phyloP scores from a whole-genome alignment of 1,140 invertebrate genomes.

The Mycetomoellerius zeteki region DNA sequence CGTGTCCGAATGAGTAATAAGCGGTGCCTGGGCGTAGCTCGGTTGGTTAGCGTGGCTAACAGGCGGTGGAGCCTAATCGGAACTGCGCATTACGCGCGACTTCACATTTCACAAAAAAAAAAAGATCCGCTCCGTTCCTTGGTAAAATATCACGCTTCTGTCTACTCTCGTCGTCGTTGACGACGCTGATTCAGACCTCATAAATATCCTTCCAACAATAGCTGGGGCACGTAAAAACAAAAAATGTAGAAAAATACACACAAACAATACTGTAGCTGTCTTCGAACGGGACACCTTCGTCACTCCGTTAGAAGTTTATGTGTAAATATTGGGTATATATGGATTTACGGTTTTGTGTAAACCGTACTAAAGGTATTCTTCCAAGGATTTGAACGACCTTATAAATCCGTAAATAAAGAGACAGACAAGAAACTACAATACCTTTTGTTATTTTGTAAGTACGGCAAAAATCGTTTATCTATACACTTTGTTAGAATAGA shows the following conservation, averaged over 20 bases:
- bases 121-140: background rate
- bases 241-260: background rate
- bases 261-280: background rate
- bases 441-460: background rate
- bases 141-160: background rate
- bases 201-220: background rate
- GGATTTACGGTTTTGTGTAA: background rate
- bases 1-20: conserved; percentile 85
- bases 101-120: conserved; percentile 47
- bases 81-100: conserved; percentile 82
- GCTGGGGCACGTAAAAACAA: background rate
- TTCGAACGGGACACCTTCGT: background rate
- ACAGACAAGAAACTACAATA: background rate
- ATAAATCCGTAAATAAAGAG: background rate
- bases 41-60: conserved; percentile 82
- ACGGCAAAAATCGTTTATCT: background rate
- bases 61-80: conserved; percentile 84
- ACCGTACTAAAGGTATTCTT: too few relatives aligned
- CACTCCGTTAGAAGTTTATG: background rate
- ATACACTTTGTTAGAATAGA: background rate
- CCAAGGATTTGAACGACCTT: too few relatives aligned
- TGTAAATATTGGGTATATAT: background rate
- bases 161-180: background rate
- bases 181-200: background rate
- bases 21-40: conserved; percentile 84